phyloP scores from a whole-genome alignment of 2,888 invertebrate genomes.

The Mythimna albipuncta region DNA sequence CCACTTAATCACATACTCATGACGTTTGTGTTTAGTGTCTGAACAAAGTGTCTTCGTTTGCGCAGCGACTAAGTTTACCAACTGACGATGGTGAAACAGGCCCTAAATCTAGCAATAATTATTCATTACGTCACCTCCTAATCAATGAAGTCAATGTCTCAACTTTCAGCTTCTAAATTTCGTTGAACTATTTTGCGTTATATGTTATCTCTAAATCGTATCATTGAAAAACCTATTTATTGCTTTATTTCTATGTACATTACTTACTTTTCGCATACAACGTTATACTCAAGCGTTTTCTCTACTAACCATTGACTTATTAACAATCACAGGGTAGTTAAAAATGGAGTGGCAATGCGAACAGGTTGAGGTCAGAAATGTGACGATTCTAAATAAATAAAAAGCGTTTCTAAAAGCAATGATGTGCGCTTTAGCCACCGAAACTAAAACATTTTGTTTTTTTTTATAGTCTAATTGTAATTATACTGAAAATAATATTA shows the following conservation, averaged over 20 bases:
- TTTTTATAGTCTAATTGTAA: not conserved
- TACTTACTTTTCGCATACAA: constrained; percentile 1
- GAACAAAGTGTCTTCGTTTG: no score
- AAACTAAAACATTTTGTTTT: not conserved
- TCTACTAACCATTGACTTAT: constrained; percentile 4
- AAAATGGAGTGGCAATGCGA: constrained; percentile 22
- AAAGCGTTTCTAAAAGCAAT: not conserved
- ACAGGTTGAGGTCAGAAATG: no score
- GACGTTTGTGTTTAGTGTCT: no score
- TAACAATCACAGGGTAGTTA: constrained; percentile 16
- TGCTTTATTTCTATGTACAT: constrained; percentile 33
- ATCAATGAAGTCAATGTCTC: constrained; percentile 28
- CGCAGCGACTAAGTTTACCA: no score
- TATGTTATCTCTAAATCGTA: constrained; percentile 16
- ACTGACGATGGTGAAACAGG: constrained; percentile 6
- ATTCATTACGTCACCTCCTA: constrained; percentile 24
- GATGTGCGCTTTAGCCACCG: not conserved
- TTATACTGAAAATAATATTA: not conserved
- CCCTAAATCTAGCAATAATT: constrained; percentile 23
- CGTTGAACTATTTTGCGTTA: constrained; percentile 30
- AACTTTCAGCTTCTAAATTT: constrained; percentile 33
- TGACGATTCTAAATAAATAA: not conserved
- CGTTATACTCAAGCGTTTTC: constrained; percentile 25
- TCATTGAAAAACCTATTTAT: constrained; percentile 43
- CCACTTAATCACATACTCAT: no score